Conservation (phyloP, 2,113 vertebrate genomes). For the Dromiciops gliroides region DNA sequence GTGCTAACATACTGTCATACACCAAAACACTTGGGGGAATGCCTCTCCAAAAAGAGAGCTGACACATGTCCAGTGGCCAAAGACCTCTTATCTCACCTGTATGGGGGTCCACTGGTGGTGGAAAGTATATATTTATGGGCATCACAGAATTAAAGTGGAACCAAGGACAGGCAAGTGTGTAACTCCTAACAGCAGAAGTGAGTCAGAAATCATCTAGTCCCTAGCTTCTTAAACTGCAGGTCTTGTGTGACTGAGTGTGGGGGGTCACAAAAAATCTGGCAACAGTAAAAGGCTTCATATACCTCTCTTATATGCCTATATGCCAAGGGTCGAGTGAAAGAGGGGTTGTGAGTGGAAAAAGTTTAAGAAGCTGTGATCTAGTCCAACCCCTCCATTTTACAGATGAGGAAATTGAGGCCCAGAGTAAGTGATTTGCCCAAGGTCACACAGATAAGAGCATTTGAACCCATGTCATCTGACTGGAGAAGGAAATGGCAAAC, state of each 20-base stretch:
- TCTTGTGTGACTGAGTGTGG: no score
- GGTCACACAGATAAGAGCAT: neutral
- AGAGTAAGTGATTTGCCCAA: neutral
- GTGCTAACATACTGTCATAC: neutral
- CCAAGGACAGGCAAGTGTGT: neutral
- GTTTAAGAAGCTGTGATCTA: no score
- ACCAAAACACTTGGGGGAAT: neutral
- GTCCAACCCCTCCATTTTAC: neutral
- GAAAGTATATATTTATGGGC: neutral
- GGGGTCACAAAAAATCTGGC: no score
- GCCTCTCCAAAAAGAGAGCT: neutral
- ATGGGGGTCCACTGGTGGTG: neutral
- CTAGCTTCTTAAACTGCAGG: no score
- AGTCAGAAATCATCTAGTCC: neutral
- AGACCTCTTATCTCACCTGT: neutral
- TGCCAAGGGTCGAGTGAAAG: no score
- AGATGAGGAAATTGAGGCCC: neutral
- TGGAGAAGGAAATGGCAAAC: neutral
- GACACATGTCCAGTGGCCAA: neutral
- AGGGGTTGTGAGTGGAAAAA: no score
- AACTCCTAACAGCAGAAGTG: neutral
- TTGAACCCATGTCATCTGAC: neutral
- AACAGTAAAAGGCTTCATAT: no score
- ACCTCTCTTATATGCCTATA: no score
- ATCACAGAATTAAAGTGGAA: neutral